A percentile compares a stretch with the other conserved stretches of the same genome.
Conservation (phyloP, 2,888 invertebrate genomes). For the Archips crataeganus region DNA sequence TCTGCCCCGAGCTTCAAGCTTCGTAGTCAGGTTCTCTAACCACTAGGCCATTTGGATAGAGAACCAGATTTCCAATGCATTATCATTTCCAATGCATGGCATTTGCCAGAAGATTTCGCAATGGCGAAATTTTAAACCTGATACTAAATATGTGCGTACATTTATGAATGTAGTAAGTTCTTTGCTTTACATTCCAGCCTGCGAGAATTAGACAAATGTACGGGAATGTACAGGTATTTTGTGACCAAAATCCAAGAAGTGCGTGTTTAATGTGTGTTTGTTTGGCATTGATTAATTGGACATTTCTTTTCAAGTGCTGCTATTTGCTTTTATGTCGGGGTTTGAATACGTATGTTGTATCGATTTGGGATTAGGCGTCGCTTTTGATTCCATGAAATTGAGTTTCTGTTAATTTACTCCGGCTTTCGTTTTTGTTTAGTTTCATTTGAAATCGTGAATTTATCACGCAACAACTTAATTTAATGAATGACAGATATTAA, state of each 20-base stretch:
- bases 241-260: conserved; percentile 14
- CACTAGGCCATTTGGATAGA: no score
- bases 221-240: conserved; percentile 7
- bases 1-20: no score
- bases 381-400: conserved; percentile 25
- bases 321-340: neutral
- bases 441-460: neutral
- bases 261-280: conserved; percentile 11
- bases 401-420: conserved; percentile 16
- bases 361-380: conserved; percentile 23
- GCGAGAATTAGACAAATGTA: neutral
- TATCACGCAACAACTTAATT: neutral
- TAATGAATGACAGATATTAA: no score
- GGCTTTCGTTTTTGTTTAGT: conserved; percentile 10
- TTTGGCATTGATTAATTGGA: conserved; percentile 20
- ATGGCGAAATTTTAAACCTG: no score
- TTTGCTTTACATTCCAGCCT: conserved; percentile 10
- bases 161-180: no score
- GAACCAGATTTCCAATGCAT: no score
- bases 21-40: no score
- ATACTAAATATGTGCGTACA: no score
- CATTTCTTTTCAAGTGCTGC: conserved; percentile 6
- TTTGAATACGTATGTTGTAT: conserved; percentile 22
- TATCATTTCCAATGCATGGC: no score
- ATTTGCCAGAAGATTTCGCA: no score